Base-by-base conservation (phyloP, 30 jellyfish, hydroid and myxozoan species). In the Chrysaora quinquecirrha region DNA sequence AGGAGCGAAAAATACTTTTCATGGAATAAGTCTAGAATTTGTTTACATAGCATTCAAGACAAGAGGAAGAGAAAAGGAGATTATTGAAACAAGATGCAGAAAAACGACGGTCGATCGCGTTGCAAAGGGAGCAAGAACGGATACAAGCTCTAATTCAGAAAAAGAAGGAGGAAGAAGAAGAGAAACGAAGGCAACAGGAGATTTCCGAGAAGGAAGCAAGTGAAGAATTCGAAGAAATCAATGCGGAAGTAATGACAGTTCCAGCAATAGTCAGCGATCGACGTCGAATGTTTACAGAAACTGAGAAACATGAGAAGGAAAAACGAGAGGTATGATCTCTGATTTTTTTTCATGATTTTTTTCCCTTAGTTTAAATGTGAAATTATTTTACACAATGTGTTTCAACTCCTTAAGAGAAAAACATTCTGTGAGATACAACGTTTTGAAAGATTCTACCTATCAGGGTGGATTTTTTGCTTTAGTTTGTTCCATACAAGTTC, bases 51-150 rank as follows among this genome's bases (percentile, higher is more conserved):
- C 23, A 50, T 24, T 54, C 78, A 27, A 68, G 35, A 54, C 79
- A 66, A 58, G 91, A 81, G 30, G 91, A 81, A 60, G 91, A 81
- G 35, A 81, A 68, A 35, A 34, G 91, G 24, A 81, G 49, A 22
- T 68, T 80, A 20, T 30, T 81, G 78, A 81, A 81, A 34, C 85
- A 73, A 16, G 85, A 81, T n/a, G 91, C 79, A 25, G 91, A 81
- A 61, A 49, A 67, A 29, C 54, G 82, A 52, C 31, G 91, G 33
- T 23, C 79, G 31, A 29, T 81, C 48, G 83, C 91, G 14, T 18
- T 34, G 71, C 85, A 81, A 52, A 81, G 65, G 73, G 91, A 81
- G 79, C 43, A 81, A 68, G 85, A 81, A 56, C 66, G 91, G 72
- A 67, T 67, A 38, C 91, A 65, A 31, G 21, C 65, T 25, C 78